These are phyloP conservation scores for Aromia moschata DNA, from an alignment of 2,888 invertebrate genomes.

Conservation along the genomic window DNA sequence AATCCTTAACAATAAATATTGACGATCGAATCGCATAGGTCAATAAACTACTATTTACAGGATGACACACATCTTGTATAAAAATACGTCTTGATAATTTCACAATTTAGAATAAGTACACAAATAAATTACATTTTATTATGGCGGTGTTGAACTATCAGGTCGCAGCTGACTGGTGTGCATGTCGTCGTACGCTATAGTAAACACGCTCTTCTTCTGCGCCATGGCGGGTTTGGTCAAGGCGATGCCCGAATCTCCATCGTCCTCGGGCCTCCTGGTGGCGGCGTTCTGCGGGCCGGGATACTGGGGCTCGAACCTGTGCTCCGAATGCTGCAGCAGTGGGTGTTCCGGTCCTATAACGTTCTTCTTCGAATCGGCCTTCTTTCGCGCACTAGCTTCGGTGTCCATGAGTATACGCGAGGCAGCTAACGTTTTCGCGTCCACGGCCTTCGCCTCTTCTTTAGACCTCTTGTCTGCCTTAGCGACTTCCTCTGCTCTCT, in stretches of 20 bases:
- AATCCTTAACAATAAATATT: conserved; percentile 8
- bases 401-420: conserved; percentile 50
- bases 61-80: conserved; percentile 39
- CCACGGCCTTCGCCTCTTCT: conserved; percentile 50
- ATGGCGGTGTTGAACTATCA: conserved; percentile 80
- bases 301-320: conserved; percentile 71
- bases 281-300: conserved; percentile 42
- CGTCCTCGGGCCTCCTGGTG: conserved; percentile 66
- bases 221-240: conserved; percentile 77
- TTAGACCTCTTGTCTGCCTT: conserved; percentile 31
- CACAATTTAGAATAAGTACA: conserved; percentile 27
- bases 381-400: conserved; percentile 50
- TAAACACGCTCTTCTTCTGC: conserved; percentile 92
- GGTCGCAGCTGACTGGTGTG: conserved; percentile 84
- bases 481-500: conserved; percentile 44
- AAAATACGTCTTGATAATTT: conserved; percentile 38
- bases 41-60: conserved; percentile 39
- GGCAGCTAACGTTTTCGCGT: conserved; percentile 38
- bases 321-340: conserved; percentile 79
- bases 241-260: conserved; percentile 81
- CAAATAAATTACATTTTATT: conserved; percentile 23
- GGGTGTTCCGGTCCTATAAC: conserved; percentile 67
- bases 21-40: conserved; percentile 37
- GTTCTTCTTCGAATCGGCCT: conserved; percentile 44
- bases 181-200: conserved; percentile 91